Evolutionary conservation across 2,113 vertebrate genomes (phyloP), one percentile per base, ranked within the genome.

Genomic region (Scytalopus superciliaris): DNA sequence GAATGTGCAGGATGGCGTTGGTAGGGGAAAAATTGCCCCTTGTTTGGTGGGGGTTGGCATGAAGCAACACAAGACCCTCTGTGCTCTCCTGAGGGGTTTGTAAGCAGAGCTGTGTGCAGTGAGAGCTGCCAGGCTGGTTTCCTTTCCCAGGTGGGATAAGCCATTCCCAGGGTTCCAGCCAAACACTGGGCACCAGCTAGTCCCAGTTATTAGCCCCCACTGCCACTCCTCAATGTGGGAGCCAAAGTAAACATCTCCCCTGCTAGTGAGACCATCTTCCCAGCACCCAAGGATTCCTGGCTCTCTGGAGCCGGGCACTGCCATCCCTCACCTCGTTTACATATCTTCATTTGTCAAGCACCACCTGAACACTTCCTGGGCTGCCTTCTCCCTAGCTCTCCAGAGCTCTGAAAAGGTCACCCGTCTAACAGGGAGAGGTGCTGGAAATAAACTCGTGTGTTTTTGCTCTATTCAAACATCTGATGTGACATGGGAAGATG

Each of bases 341-440:
- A 70, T 86, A 62, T 74, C 62, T 89, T 70, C 74, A 76, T 94
- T 95, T 95, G 92, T 89, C 85, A 83, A 45, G 84, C 37, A 72
- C n/a, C 45, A 5, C 37, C 30, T 6, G 82, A 94, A 77, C 79
- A 57, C 59, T 83, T 56, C 3, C 14, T 37, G 37, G 69, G 66
- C 83, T 90, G 70, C 80, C 47, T 90, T 77, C 59, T 95, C 70
- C 53, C 59, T 37, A 69, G 83, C 60, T 70, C 77, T 85, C 83
- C 59, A 60, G 83, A 89, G 74, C 78, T 78, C 16, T 25, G 90
- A 70, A 96, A 95, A 95, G 96, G 97, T 94, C 87, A 96, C 75
- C 90, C 7, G 10, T 89, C 67, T 25, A 53, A 78, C 59, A 45
- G 42, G 73, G 62, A 80, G 44, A 55, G 47, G 53, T 2, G 7